Conservation (phyloP, 2,797 vertebrate genomes). For the Siniperca undulata region DNA sequence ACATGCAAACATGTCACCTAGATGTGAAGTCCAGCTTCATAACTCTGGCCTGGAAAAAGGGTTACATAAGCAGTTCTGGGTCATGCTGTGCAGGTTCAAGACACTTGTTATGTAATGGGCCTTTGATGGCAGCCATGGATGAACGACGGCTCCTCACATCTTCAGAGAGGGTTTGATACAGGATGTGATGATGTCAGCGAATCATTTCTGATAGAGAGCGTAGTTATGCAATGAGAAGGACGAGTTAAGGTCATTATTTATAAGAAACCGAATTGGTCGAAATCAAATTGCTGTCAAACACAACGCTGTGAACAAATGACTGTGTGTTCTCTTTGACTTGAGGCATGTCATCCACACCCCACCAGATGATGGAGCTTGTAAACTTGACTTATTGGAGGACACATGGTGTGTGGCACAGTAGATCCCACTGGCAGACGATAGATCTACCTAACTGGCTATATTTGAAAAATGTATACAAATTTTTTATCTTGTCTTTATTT, state of each 20-base stretch:
- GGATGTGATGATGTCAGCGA: slow-evolving; percentile 3
- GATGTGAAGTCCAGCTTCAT: slow-evolving; percentile 4
- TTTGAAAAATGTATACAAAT: neutral
- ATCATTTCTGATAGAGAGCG: neutral
- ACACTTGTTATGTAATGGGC: slow-evolving; percentile 34
- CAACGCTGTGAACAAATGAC: neutral
- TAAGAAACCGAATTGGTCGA: neutral
- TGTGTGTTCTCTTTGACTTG: neutral
- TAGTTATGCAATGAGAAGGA: slow-evolving; percentile 16
- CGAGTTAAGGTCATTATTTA: neutral
- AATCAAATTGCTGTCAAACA: neutral
- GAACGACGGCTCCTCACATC: slow-evolving; percentile 37
- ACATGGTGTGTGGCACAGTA: neutral
- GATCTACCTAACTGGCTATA: neutral
- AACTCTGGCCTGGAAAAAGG: neutral
- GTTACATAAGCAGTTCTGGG: slow-evolving; percentile 49
- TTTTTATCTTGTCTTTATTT: no score
- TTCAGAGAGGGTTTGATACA: slow-evolving; percentile 24
- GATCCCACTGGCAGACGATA: neutral
- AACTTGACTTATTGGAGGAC: neutral
- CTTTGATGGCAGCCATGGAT: slow-evolving; percentile 25
- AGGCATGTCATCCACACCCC: no score
- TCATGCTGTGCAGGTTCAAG: slow-evolving; percentile 26
- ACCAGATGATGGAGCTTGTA: neutral
- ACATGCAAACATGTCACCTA: slow-evolving; percentile 30